Evolutionary conservation across 2,113 vertebrate genomes (phyloP).

Genomic region (Synodontis membranacea): DNA sequence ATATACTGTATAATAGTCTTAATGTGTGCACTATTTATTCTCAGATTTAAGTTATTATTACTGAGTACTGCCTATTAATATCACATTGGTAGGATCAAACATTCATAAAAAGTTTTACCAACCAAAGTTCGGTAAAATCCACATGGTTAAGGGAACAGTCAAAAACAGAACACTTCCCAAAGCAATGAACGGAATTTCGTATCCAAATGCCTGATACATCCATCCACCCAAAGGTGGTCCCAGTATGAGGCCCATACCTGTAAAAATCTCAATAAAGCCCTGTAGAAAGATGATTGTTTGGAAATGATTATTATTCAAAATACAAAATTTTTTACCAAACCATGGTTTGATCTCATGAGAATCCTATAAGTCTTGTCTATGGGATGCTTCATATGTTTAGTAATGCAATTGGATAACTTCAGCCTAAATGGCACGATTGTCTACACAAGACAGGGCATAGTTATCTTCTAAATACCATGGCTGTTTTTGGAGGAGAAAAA

Average conservation of each 20-base stretch:
- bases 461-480: constrained; percentile 54
- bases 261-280: constrained; percentile 91
- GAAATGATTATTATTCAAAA: not conserved
- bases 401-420: constrained; percentile 36
- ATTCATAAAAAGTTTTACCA: constrained; percentile 43
- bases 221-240: constrained; percentile 92
- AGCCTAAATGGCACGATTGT: constrained; percentile 46
- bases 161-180: constrained; percentile 83
- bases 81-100: not conserved
- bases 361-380: not conserved
- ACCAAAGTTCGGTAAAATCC: constrained; percentile 85
- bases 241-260: constrained; percentile 86
- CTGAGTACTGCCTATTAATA: not conserved
- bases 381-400: constrained; percentile 16
- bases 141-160: constrained; percentile 87
- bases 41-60: not conserved
- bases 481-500: constrained; percentile 8
- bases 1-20: no score
- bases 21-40: not conserved
- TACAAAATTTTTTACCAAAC: not conserved
- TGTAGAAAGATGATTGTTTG: constrained; percentile 58
- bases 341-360: constrained; percentile 7
- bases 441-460: constrained; percentile 48
- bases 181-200: constrained; percentile 86
- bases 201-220: constrained; percentile 90